phyloP scores from a whole-genome alignment of 30 jellyfish, hydroid and myxozoan genomes.

The Chrysaora quinquecirrha region DNA sequence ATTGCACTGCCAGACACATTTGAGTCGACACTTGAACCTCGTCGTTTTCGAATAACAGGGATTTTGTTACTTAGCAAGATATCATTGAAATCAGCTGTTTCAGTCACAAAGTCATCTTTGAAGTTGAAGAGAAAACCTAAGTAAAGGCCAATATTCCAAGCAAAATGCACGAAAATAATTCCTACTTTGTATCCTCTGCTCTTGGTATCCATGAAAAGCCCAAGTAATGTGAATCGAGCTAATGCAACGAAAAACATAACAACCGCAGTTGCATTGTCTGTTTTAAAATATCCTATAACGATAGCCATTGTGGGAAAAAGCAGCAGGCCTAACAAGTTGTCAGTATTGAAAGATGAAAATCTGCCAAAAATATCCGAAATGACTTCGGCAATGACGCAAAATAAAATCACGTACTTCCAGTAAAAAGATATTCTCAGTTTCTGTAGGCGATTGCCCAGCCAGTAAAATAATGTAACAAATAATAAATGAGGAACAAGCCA shows the following conservation, averaged over 20 bases:
- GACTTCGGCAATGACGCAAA: conserved; percentile 25
- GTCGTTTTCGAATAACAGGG: conserved; percentile 78
- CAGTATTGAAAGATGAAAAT: not conserved
- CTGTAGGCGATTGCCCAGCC: conserved; percentile 53
- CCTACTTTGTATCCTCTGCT: not conserved
- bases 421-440: conserved; percentile 17
- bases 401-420: conserved; percentile 30
- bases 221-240: conserved; percentile 33
- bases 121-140: conserved; percentile 55
- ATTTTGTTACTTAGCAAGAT: conserved; percentile 46
- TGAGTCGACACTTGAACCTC: conserved; percentile 87
- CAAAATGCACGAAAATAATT: conserved; percentile 23
- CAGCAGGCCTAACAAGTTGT: not conserved
- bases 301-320: not conserved
- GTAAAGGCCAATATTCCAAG: conserved; percentile 32
- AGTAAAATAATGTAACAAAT: conserved; percentile 35
- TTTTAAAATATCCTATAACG: not conserved
- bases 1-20: conserved; percentile 34
- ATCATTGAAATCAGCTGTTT: conserved; percentile 29
- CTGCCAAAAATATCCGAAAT: conserved; percentile 6
- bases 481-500: conserved; percentile 40
- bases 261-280: not conserved
- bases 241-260: conserved; percentile 14
- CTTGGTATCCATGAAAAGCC: conserved; percentile 9
- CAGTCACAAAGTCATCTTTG: not conserved